phyloP scores from a whole-genome alignment of 1,140 invertebrate species.

The Brachionus paranguensis region DNA sequence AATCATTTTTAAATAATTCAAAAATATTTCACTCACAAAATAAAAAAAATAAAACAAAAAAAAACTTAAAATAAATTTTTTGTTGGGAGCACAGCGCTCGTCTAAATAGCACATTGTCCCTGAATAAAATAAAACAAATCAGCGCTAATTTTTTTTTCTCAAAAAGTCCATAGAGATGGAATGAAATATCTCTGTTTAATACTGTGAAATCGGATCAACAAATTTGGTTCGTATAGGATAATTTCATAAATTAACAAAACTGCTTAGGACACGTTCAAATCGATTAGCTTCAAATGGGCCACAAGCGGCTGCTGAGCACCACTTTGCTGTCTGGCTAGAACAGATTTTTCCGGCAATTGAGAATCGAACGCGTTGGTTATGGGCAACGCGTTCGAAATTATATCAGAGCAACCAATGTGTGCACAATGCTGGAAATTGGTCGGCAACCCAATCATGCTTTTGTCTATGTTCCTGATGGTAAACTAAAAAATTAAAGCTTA shows the following conservation, averaged over 20 bases:
- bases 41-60: background rate
- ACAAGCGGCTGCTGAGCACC: background rate
- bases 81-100: background rate
- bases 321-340: background rate
- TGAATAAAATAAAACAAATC: background rate
- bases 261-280: slow-evolving; percentile 14
- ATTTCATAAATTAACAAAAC: background rate
- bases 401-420: slow-evolving; percentile 77
- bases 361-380: background rate
- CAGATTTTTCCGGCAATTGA: background rate
- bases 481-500: background rate
- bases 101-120: background rate
- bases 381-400: slow-evolving; percentile 6
- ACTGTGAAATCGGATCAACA: background rate
- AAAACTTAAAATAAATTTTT: background rate
- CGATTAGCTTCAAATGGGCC: slow-evolving; percentile 33
- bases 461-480: slow-evolving; percentile 66
- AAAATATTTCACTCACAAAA: background rate
- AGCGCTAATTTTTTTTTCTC: background rate
- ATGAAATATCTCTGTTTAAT: background rate
- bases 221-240: background rate
- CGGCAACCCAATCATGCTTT: slow-evolving; percentile 82
- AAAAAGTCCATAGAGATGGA: background rate
- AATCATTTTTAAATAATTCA: background rate
- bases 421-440: slow-evolving; percentile 87